Conservation (phyloP, 2,888 invertebrate genomes). For the Limnephilus rhombicus region DNA sequence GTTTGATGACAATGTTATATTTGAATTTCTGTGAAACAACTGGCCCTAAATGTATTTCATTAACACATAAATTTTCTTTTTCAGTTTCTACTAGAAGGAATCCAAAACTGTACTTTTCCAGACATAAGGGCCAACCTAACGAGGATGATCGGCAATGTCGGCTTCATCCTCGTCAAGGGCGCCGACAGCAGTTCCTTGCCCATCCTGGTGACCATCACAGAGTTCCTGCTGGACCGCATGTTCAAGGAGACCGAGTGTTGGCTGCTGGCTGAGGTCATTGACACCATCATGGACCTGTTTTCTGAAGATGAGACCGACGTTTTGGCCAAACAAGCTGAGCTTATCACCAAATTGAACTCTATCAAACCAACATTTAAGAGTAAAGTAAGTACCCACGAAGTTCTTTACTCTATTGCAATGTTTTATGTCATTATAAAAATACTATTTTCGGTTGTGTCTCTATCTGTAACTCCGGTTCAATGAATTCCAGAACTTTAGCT, state of each 20-base stretch:
- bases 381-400: slow-evolving; percentile 76
- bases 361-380: slow-evolving; percentile 81
- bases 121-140: slow-evolving; percentile 80
- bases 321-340: slow-evolving; percentile 80
- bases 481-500: too few relatives aligned
- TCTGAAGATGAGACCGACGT: slow-evolving; percentile 85
- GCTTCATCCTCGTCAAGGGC: slow-evolving; percentile 74
- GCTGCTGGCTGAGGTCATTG: slow-evolving; percentile 86
- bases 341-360: slow-evolving; percentile 79
- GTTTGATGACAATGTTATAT: too few relatives aligned
- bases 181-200: slow-evolving; percentile 69
- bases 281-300: slow-evolving; percentile 87
- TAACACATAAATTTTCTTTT: slow-evolving; percentile 66
- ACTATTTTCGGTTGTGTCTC: too few relatives aligned
- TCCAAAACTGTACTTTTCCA: slow-evolving; percentile 76
- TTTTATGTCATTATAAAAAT: background rate
- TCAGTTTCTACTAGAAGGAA: slow-evolving; percentile 77
- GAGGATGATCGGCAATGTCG: slow-evolving; percentile 79
- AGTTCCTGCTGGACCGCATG: slow-evolving; percentile 80
- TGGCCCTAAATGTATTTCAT: background rate
- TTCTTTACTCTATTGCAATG: background rate
- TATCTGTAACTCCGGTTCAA: too few relatives aligned
- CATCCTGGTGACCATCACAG: slow-evolving; percentile 71
- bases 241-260: slow-evolving; percentile 82
- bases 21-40: too few relatives aligned